Evolutionary conservation across 2,888 invertebrate genomes (phyloP).

Genomic region (Standfussiana lucernea): DNA sequence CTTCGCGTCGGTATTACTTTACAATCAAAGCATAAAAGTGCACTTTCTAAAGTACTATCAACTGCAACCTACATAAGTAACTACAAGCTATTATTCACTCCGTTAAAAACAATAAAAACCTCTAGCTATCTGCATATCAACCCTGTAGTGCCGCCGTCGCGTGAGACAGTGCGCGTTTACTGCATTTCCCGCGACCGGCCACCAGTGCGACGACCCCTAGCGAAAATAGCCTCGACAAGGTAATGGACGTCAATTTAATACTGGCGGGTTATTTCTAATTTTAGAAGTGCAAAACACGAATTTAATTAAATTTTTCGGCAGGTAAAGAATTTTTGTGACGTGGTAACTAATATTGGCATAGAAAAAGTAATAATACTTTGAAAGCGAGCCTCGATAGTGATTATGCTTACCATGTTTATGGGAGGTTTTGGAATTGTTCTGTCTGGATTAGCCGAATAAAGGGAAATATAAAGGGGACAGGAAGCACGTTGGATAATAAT

Average conservation of each 20-base stretch:
- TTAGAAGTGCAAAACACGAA: background rate
- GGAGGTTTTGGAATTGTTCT: no score
- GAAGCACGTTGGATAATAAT: background rate
- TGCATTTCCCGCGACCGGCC: conserved; percentile 52
- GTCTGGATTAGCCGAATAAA: background rate
- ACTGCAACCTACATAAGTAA: background rate
- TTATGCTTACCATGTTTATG: no score
- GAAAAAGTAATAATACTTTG: no score
- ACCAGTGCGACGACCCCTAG: conserved; percentile 47
- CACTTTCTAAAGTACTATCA: background rate
- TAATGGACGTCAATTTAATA: conserved; percentile 42
- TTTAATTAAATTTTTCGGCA: background rate
- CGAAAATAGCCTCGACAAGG: conserved; percentile 50
- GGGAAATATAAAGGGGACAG: background rate
- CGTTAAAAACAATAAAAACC: conserved; percentile 5
- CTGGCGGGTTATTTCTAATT: background rate
- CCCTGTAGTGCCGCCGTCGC: conserved; percentile 24
- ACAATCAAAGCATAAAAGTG: background rate
- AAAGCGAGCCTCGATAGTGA: no score
- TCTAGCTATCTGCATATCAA: conserved; percentile 17
- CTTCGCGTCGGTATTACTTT: background rate
- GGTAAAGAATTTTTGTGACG: background rate
- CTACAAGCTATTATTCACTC: background rate
- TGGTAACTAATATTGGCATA: no score
- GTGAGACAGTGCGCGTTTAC: conserved; percentile 43